Conservation (phyloP, 1,140 invertebrate species). For the Bombus superbus region DNA sequence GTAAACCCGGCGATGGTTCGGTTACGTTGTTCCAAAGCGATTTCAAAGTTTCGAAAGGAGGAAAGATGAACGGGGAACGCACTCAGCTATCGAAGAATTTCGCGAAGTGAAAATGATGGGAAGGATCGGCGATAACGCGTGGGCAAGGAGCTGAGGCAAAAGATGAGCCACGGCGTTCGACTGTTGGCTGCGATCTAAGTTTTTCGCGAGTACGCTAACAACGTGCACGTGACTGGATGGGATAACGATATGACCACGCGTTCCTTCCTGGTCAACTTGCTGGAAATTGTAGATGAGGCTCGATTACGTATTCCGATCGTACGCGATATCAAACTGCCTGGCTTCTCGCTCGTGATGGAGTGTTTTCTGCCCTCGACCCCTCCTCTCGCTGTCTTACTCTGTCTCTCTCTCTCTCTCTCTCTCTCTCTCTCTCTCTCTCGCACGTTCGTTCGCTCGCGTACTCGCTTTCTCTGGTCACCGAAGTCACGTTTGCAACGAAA, state of each 20-base stretch:
- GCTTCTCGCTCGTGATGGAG: conserved; percentile 74
- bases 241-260: conserved; percentile 62
- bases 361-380: conserved; percentile 75
- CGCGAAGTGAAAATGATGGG: background rate
- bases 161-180: conserved; percentile 17
- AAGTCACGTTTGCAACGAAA: conserved; percentile 42
- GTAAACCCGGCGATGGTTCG: no score
- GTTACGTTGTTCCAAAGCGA: no score
- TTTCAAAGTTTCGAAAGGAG: background rate
- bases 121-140: background rate
- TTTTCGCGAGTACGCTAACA: conserved; percentile 57
- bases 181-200: conserved; percentile 20
- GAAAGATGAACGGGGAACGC: no score
- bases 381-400: conserved; percentile 1
- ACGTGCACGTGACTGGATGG: conserved; percentile 61
- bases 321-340: conserved; percentile 73
- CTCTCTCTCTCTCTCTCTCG: background rate
- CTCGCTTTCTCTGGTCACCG: conserved; percentile 18
- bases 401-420: conserved; percentile 14
- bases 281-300: conserved; percentile 79
- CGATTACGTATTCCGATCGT: conserved; percentile 80
- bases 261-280: conserved; percentile 67
- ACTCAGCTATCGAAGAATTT: background rate
- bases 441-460: background rate
- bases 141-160: background rate